phyloP scores from a whole-genome alignment of 2,888 invertebrate genomes.

The Ametastegia equiseti region DNA sequence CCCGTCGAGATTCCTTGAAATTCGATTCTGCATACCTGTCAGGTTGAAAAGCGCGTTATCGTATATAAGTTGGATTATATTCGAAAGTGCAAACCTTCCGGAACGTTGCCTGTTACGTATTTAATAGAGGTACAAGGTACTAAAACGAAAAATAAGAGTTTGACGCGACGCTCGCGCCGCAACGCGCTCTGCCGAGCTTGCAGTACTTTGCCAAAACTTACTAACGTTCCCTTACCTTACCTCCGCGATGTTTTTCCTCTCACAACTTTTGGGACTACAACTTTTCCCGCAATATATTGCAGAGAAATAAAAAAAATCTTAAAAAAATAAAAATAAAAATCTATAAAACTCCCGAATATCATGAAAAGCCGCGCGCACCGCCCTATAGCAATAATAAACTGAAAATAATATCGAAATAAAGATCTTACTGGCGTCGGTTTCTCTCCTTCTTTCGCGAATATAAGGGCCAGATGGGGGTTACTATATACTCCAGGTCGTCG shows the following conservation, averaged over 20 bases:
- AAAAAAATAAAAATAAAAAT: not conserved
- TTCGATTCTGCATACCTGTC: too few species aligned
- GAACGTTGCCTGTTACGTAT: not conserved
- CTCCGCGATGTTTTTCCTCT: too few species aligned
- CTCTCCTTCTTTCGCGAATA: too few species aligned
- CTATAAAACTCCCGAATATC: constrained; percentile 14
- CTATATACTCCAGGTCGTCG: constrained; percentile 28
- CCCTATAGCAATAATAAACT: constrained; percentile 46
- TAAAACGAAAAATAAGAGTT: not conserved
- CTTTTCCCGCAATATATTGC: constrained; percentile 25
- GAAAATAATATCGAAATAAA: constrained; percentile 51
- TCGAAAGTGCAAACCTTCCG: not conserved
- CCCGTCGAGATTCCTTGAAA: too few species aligned
- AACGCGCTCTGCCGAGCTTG: not conserved
- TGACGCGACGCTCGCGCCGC: not conserved
- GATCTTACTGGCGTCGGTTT: constrained; percentile 42
- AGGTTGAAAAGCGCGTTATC: not conserved
- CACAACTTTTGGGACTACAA: not conserved
- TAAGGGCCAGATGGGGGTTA: not conserved
- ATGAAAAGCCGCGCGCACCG: constrained; percentile 16
- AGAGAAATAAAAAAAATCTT: not conserved
- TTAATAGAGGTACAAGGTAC: not conserved
- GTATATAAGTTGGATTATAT: not conserved
- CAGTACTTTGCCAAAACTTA: constrained; percentile 19
- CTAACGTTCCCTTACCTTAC: not conserved